Evolutionary conservation across 1,140 invertebrate species (phyloP).

Genomic region (Chymomyza costata): DNA sequence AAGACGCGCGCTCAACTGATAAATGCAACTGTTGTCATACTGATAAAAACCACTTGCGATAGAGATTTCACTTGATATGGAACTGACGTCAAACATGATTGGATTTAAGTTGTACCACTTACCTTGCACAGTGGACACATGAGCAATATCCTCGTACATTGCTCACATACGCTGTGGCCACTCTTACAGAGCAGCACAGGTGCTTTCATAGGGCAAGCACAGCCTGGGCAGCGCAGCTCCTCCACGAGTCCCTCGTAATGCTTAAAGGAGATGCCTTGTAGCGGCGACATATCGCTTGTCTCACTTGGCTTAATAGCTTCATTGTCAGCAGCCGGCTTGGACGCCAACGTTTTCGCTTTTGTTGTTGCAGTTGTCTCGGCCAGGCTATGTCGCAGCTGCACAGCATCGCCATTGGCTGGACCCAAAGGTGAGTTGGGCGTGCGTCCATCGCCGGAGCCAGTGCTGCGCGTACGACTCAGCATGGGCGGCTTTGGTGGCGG

Average conservation of each 20-base stretch:
- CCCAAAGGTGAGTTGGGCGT: slow-evolving; percentile 4
- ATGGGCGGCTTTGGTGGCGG: slow-evolving; percentile 69
- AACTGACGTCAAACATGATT: slow-evolving; percentile 26
- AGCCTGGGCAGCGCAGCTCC: slow-evolving; percentile 71
- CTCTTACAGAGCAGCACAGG: slow-evolving; percentile 64
- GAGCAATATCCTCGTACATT: slow-evolving; percentile 62
- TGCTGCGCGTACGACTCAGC: slow-evolving; percentile 64
- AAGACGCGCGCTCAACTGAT: no score
- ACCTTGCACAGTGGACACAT: slow-evolving; percentile 73
- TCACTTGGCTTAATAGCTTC: neutral
- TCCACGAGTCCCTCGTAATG: slow-evolving; percentile 71
- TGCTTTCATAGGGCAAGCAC: slow-evolving; percentile 65
- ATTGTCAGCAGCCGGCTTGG: neutral
- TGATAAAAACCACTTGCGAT: no score
- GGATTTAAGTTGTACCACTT: slow-evolving; percentile 21
- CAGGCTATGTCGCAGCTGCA: slow-evolving; percentile 20
- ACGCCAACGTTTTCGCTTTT: neutral
- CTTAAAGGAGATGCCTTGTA: slow-evolving; percentile 33
- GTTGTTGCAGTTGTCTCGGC: slow-evolving; percentile 11
- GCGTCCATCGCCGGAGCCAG: slow-evolving; percentile 49
- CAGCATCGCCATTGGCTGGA: slow-evolving; percentile 17
- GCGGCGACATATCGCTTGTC: neutral
- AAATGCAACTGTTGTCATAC: no score
- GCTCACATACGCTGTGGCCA: slow-evolving; percentile 69
- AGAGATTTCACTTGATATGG: slow-evolving; percentile 9